Base-by-base conservation (phyloP, 2,113 vertebrate genomes). In the Chauna torquata region DNA sequence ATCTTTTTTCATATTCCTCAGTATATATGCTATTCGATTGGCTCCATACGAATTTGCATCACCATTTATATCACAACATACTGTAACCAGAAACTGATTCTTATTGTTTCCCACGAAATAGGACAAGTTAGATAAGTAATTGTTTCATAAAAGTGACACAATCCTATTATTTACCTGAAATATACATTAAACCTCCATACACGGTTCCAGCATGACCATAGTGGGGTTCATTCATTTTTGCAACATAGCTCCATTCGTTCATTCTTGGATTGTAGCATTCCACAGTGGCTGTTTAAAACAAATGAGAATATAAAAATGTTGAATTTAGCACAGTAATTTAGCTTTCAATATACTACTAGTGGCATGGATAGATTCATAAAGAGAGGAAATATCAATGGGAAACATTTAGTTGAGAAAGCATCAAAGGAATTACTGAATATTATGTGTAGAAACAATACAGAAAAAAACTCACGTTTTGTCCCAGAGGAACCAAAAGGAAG, bases 181-280 rank as follows among this genome's bases (percentile, higher is more conserved):
- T 99, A 90, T 99, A 99, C 99, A 99, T 99, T 94, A 99, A 98
- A 54, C 99, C 99, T 28, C 99, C 99, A 25, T 99, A 99, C 17
- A 99, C 99, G 0, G 99, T 99, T 82, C 99, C 99, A 82, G 99
- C 99, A 4, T 99, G 99, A 57, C 99, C 99, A 65, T 99, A 99
- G 97, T 99, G 99, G 28, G 99, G 99, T 89, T 99, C 99, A 17
- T 98, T 99, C 99, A 99, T 99, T 98, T 99, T 99, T 79, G 99
- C 99, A 28, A 99, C 99, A 34, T 99, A 99, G 74, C 98, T 99
- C 99, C 99, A 99, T 96, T 99, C 99, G 23, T 99, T 99, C 92
- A 99, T 99, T 95, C 99, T 98, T 75, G 99, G 99, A 95, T 99
- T 99, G 97, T 99, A 99, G 98, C 99, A 99, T 95, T 99, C 99